A percentile compares a stretch with the other conserved stretches of the same genome.
phyloP scores from a whole-genome alignment of 2,113 vertebrate species.

The Uria aalge region DNA sequence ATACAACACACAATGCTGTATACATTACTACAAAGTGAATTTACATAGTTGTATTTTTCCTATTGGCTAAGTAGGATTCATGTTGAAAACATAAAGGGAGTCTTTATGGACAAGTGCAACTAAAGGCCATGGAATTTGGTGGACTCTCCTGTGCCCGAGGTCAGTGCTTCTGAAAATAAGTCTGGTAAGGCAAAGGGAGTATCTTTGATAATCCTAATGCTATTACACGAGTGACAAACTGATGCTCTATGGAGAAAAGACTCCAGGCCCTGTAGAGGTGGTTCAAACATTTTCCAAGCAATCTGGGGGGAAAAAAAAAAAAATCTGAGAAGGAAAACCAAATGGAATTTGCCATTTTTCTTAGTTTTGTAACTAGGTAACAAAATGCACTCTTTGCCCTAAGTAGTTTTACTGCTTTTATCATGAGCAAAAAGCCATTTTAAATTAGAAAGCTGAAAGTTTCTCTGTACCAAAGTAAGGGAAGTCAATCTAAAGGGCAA shows the following conservation, averaged over 20 bases:
- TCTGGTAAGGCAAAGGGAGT: background rate
- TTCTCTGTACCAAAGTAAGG: background rate
- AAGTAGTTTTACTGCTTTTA: background rate
- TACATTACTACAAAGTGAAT: background rate
- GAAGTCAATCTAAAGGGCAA: background rate
- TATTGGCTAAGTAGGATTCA: background rate
- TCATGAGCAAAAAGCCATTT: background rate
- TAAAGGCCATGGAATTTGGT: background rate
- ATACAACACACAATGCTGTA: background rate
- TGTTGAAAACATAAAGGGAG: background rate
- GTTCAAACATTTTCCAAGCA: background rate
- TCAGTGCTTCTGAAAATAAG: background rate
- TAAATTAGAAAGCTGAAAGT: background rate
- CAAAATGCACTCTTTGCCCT: background rate
- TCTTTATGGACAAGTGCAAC: background rate
- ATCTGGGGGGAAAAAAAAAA: background rate
- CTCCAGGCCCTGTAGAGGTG: background rate
- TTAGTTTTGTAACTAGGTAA: background rate
- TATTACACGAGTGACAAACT: background rate
- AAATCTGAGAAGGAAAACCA: background rate
- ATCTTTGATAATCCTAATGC: background rate
- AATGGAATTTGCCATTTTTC: background rate
- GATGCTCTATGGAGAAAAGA: background rate
- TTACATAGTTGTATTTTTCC: background rate
- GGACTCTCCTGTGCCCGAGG: background rate